phyloP scores from a whole-genome alignment of 2,113 vertebrate species.

The Trochalopteron elliotii region DNA sequence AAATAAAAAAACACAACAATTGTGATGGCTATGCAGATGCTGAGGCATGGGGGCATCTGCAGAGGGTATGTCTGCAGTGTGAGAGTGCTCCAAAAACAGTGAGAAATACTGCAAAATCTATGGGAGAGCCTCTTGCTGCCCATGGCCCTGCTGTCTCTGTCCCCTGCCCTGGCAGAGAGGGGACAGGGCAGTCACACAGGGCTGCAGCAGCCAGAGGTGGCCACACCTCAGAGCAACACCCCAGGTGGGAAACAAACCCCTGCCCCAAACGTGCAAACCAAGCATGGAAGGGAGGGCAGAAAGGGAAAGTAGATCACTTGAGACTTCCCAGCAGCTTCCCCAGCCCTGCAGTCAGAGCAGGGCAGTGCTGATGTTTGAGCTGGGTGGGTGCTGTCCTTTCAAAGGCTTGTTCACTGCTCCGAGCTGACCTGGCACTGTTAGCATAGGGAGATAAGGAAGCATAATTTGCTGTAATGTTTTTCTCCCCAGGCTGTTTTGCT shows the following conservation, averaged over 20 bases:
- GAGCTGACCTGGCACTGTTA: background rate
- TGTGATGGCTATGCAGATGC: background rate
- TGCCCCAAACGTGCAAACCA: background rate
- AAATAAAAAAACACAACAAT: rapidly evolving
- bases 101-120: rapidly evolving
- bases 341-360: background rate
- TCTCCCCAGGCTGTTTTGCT: slow-evolving; percentile 14
- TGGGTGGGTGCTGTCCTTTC: background rate
- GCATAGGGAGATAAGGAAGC: slow-evolving; percentile 28
- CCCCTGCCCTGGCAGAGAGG: background rate
- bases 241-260: background rate
- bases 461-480: slow-evolving; percentile 56
- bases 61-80: background rate
- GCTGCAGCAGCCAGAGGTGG: rapidly evolving
- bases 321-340: background rate
- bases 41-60: background rate
- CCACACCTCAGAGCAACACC: background rate
- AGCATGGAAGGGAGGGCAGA: background rate
- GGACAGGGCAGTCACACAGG: background rate
- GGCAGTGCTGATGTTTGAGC: background rate
- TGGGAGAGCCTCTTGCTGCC: background rate
- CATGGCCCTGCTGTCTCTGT: rapidly evolving
- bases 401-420: background rate
- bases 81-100: rapidly evolving
- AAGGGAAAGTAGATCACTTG: background rate